phyloP scores from a whole-genome alignment of 2,888 invertebrate species.

The Tipula unca region DNA sequence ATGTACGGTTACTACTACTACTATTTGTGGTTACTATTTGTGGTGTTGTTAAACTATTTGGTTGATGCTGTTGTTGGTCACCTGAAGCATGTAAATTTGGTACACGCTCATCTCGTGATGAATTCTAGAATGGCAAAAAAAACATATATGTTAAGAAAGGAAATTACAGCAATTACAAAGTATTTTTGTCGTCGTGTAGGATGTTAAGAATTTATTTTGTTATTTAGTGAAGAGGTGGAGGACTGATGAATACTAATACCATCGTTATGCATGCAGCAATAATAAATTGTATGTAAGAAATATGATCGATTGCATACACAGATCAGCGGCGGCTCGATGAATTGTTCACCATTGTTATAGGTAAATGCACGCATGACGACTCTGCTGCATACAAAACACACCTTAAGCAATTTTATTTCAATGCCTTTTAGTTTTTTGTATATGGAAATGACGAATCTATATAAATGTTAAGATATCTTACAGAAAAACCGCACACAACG shows the following conservation, averaged over 20 bases:
- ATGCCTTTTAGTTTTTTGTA: neutral
- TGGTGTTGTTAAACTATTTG: slow-evolving; percentile 18
- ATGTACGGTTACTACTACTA: slow-evolving; percentile 25
- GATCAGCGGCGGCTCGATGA: neutral
- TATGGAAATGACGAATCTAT: neutral
- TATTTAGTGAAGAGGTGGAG: neutral
- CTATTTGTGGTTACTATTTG: slow-evolving; percentile 26
- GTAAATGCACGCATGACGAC: neutral
- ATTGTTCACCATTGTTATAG: neutral
- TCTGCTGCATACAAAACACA: neutral
- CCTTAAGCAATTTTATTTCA: neutral
- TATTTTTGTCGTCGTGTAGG: neutral
- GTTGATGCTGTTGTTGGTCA: slow-evolving; percentile 26
- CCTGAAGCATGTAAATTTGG: slow-evolving; percentile 39
- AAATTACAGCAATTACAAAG: neutral
- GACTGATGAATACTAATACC: slow-evolving; percentile 3
- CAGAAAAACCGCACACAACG: neutral
- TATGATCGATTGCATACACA: neutral
- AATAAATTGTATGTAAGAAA: neutral
- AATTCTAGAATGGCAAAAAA: slow-evolving; percentile 36
- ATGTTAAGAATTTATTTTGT: neutral
- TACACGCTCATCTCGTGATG: slow-evolving; percentile 42
- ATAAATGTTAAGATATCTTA: neutral
- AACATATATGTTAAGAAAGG: neutral
- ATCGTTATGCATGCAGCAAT: neutral